A percentile compares a stretch with the other conserved stretches of the same genome.
Conservation (phyloP, 2,797 vertebrate genomes). For the Antennarius maculatus region DNA sequence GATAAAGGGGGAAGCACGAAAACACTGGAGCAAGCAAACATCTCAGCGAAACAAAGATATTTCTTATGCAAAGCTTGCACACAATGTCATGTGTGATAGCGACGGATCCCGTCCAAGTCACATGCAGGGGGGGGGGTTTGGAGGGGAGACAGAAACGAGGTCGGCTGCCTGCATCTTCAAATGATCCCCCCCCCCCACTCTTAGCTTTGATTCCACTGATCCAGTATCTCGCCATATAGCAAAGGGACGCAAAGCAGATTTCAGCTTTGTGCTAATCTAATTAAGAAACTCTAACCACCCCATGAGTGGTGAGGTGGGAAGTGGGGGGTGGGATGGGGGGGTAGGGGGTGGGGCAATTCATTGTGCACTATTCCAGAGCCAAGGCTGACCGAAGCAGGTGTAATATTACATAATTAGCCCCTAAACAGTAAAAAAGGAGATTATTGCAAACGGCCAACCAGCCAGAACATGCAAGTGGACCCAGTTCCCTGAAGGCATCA, state of each 20-base stretch:
- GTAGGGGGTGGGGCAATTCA: slow-evolving; percentile 59
- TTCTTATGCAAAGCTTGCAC: slow-evolving; percentile 86
- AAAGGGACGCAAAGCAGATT: slow-evolving; percentile 83
- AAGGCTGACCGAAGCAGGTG: slow-evolving; percentile 84
- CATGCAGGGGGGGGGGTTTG: slow-evolving; percentile 70
- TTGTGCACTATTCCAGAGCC: slow-evolving; percentile 75
- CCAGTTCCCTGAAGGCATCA: slow-evolving; percentile 68
- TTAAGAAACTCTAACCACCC: slow-evolving; percentile 86
- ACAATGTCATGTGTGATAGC: slow-evolving; percentile 86
- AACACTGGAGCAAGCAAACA: slow-evolving; percentile 78
- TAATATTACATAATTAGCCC: slow-evolving; percentile 89
- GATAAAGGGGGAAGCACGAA: slow-evolving; percentile 80
- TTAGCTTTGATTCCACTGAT: slow-evolving; percentile 84
- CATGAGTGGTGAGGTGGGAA: slow-evolving; percentile 55
- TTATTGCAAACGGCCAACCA: slow-evolving; percentile 85
- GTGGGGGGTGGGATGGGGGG: not conserved
- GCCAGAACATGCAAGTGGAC: slow-evolving; percentile 81
- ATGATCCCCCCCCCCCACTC: slow-evolving; percentile 66
- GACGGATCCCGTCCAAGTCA: slow-evolving; percentile 83
- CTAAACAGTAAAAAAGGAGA: slow-evolving; percentile 89
- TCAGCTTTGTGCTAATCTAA: slow-evolving; percentile 86
- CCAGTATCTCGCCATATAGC: slow-evolving; percentile 83
- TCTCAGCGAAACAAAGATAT: slow-evolving; percentile 83
- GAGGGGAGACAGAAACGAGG: slow-evolving; percentile 75
- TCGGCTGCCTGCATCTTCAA: slow-evolving; percentile 79